Base-by-base conservation (phyloP, 2,113 vertebrate genomes). In the Brachyistius frenatus region DNA sequence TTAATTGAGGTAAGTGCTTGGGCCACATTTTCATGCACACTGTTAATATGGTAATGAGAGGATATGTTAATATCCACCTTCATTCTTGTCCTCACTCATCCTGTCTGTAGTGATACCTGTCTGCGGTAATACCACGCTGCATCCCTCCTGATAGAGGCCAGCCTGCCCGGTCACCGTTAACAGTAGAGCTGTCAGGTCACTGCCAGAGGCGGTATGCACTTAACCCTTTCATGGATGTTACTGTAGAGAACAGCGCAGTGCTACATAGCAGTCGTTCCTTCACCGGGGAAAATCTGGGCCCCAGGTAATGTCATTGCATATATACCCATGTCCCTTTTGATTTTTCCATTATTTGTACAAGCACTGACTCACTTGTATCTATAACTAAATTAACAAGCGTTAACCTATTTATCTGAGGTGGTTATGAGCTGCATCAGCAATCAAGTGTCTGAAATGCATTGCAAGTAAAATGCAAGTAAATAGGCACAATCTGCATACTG, bases 11-110 rank as follows among this genome's bases (percentile, higher is more conserved):
- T 58, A 86, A 79, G 75, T 72, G 77, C 62, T 68, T n/a, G 76
- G 8, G 62, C 69, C 61, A 58, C 76, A 75, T 87, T 86, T 65
- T 71, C 50, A 86, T 83, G 78, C 74, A 73, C 73, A 73, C 81
- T 50, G 76, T 89, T 81, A 77, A 79, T 78, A 86, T 88, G 77
- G 52, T 86, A 88, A 88, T 86, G 75, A 69, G 73, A 62, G 63
- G 53, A 76, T 85, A 85, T 88, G 81, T 67, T 86, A 89, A 88
- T 91, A 69, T 76, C 68, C 73, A 84, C 66, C 75, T 84, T 85
- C 71, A 68, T 71, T 82, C 75, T 76, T 57, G 78, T 86, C 74
- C 85, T 89, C 70, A 60, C 82, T 83, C 63, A 81, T 73, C 47
- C 64, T 52, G 75, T 66, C 80, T 71, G 78, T 65, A 56, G 61